Percentiles rank a stretch among this genome's conserved stretches.
Conservation (phyloP, 1,140 invertebrate species). For the Oncopodura yosiiana region DNA sequence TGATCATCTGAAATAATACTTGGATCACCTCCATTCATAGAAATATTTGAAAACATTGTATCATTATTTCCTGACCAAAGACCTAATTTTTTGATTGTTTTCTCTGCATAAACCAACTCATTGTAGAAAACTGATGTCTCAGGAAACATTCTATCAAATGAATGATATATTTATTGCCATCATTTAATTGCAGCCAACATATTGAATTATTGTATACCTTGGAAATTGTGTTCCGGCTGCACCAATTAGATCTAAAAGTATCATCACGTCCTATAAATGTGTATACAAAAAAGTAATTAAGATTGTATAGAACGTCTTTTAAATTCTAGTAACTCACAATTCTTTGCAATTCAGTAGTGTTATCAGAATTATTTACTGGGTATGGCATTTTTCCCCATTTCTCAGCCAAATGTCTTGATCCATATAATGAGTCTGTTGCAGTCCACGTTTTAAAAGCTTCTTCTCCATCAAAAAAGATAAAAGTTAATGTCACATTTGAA, state of each 20-base stretch:
- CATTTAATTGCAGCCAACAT: constrained; percentile 64
- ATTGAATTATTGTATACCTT: no score
- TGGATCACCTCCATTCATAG: no score
- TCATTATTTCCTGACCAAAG: constrained; percentile 47
- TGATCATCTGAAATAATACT: constrained; percentile 76
- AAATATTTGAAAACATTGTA: constrained; percentile 50
- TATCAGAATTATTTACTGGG: constrained; percentile 40
- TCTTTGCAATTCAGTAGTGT: constrained; percentile 56
- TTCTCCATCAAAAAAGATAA: constrained; percentile 97
- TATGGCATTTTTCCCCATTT: constrained; percentile 50
- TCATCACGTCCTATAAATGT: constrained; percentile 78
- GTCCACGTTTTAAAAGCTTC: constrained; percentile 88
- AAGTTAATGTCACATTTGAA: constrained; percentile 68
- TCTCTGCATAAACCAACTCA: constrained; percentile 53
- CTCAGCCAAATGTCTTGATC: constrained; percentile 77
- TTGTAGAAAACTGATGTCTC: no score
- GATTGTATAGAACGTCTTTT: no score
- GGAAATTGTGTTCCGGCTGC: constrained; percentile 70
- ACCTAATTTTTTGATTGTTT: constrained; percentile 45
- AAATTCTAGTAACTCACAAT: no score
- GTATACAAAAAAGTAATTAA: no score
- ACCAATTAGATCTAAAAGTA: constrained; percentile 89
- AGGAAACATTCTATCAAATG: no score
- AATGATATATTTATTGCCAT: no score
- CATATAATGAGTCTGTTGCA: constrained; percentile 84